Conservation (phyloP, 1,140 invertebrate species). For the Megalonaias nervosa region DNA sequence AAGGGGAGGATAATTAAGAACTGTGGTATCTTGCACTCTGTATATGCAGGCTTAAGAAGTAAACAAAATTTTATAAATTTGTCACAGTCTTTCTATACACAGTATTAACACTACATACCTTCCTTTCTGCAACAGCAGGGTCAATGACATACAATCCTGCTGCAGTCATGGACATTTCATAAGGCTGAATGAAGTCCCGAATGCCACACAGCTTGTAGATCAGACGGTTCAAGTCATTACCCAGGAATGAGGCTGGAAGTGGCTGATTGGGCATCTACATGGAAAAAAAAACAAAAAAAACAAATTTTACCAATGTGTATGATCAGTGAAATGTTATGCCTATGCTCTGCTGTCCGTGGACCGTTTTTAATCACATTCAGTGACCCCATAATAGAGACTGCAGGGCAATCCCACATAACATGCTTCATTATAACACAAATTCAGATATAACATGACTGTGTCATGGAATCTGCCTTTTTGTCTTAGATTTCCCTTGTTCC, state of each 20-base stretch:
- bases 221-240: slow-evolving; percentile 57
- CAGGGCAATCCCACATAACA: no score
- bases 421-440: no score
- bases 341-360: no score
- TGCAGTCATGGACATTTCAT: slow-evolving; percentile 67
- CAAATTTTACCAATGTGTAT: not conserved
- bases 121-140: slow-evolving; percentile 64
- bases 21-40: no score
- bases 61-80: not conserved
- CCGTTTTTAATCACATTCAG: no score
- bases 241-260: slow-evolving; percentile 47
- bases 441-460: no score
- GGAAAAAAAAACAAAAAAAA: not conserved
- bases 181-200: slow-evolving; percentile 66
- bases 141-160: slow-evolving; percentile 59
- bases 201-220: slow-evolving; percentile 64
- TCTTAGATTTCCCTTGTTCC: no score
- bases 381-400: no score
- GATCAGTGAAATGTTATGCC: no score
- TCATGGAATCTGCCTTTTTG: no score
- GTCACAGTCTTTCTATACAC: not conserved
- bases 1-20: no score
- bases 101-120: slow-evolving; percentile 40
- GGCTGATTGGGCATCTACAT: slow-evolving; percentile 32
- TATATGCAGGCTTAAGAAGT: no score